Conservation (phyloP, 2,888 invertebrate species). For the Eutolmus rufibarbis region DNA sequence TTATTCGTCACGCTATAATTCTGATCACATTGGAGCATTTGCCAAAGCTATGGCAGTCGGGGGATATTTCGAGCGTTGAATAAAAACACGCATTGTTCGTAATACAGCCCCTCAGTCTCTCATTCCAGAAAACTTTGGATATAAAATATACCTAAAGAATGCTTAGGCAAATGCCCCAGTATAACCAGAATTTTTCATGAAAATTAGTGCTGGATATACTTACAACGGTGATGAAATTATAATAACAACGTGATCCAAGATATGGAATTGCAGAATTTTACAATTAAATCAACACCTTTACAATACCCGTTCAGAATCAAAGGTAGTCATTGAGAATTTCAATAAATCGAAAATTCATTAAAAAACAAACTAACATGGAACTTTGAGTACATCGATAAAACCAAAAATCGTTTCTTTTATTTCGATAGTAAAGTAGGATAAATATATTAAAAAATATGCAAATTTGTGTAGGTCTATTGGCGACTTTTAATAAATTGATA, state of each 20-base stretch:
- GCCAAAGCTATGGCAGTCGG: not conserved
- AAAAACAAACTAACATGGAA: not conserved
- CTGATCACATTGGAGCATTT: not conserved
- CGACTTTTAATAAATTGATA: constrained; percentile 22
- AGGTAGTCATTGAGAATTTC: not conserved
- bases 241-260: not conserved
- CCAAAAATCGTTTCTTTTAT: not conserved
- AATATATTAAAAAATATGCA: constrained; percentile 5
- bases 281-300: not conserved
- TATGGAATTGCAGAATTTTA: not conserved
- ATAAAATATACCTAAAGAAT: not conserved
- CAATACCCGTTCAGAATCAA: not conserved
- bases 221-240: not conserved
- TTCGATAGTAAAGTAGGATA: not conserved
- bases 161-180: not conserved
- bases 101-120: too few species aligned
- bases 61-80: not conserved
- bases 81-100: not conserved
- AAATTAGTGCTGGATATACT: not conserved
- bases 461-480: constrained; percentile 10
- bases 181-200: not conserved
- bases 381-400: not conserved
- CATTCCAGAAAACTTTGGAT: too few species aligned
- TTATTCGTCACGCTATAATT: not conserved
- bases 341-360: not conserved